Conservation (phyloP, 2,113 vertebrate species). For the Delphinus delphis region DNA sequence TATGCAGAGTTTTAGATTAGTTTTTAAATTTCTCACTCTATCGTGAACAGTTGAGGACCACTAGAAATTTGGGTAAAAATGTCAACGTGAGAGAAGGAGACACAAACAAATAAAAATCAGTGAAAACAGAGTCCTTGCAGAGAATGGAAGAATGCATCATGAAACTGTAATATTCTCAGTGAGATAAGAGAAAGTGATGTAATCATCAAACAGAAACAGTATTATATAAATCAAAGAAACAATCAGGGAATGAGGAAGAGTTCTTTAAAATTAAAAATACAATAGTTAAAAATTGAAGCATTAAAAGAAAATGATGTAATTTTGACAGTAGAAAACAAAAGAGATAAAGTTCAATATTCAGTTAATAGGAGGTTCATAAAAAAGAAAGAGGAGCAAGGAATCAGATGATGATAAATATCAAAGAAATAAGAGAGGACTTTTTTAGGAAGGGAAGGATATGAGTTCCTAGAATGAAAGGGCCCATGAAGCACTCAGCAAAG, state of each 20-base stretch:
- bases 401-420: neutral
- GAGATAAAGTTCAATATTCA: neutral
- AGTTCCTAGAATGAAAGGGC: neutral
- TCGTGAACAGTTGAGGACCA: neutral
- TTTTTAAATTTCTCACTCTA: neutral
- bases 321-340: neutral
- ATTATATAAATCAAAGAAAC: constrained; percentile 8
- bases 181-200: neutral
- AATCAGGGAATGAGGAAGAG: neutral
- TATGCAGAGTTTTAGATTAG: neutral
- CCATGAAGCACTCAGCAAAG: neutral
- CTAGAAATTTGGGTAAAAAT: neutral
- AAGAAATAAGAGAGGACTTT: neutral
- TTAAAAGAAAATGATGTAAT: neutral
- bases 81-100: neutral
- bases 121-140: neutral
- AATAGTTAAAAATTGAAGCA: neutral
- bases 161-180: neutral
- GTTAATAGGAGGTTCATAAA: neutral
- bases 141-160: neutral
- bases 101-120: neutral
- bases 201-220: neutral
- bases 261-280: constrained; percentile 25
- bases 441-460: neutral
- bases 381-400: neutral